phyloP scores from a whole-genome alignment of 2,113 vertebrate species.

The Lepisosteus oculatus region DNA sequence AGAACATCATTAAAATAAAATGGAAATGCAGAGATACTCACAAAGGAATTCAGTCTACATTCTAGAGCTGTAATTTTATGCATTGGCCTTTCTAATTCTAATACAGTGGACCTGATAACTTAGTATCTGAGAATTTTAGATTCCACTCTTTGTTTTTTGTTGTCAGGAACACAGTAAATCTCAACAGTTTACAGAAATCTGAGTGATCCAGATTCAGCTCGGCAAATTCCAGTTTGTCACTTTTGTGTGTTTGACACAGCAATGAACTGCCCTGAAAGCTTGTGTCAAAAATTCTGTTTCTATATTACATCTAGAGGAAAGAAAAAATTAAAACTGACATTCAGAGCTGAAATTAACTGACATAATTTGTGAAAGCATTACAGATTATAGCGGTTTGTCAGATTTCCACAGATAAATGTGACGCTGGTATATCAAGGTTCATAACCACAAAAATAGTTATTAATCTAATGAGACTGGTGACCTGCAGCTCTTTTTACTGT shows the following conservation, averaged over 20 bases:
- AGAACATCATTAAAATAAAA: constrained; percentile 13
- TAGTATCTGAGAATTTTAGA: too few species aligned
- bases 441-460: neutral
- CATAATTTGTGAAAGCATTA: constrained; percentile 16
- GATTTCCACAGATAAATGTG: neutral
- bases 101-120: too few species aligned
- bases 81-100: too few species aligned
- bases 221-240: neutral
- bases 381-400: constrained; percentile 22
- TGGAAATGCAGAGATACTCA: neutral
- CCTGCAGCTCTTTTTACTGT: neutral
- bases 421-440: neutral
- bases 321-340: constrained; percentile 12
- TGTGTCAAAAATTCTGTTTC: neutral
- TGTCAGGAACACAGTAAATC: neutral
- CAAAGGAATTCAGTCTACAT: neutral
- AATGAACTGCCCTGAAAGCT: constrained; percentile 10
- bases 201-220: neutral
- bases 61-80: too few species aligned
- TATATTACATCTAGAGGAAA: neutral
- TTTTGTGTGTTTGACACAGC: neutral
- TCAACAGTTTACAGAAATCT: neutral
- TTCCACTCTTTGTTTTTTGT: too few species aligned
- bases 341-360: constrained; percentile 16
- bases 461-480: neutral